phyloP scores from a whole-genome alignment of 2,113 vertebrate species.

The Malaclemys terrapin region DNA sequence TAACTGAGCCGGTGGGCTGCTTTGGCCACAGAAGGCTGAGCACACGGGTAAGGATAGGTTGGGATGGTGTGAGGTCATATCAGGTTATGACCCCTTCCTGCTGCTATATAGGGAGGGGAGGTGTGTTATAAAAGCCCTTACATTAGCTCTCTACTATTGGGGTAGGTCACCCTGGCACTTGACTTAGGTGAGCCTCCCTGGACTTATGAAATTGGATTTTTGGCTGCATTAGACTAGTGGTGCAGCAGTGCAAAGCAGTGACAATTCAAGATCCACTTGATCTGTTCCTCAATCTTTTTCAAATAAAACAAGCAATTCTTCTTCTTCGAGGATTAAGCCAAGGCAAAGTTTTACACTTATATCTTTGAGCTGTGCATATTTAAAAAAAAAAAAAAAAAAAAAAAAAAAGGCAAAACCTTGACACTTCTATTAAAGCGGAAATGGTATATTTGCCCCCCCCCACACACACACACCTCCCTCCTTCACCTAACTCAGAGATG shows the following conservation, averaged over 20 bases:
- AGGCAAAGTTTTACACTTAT: not conserved
- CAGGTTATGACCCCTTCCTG: accelerated
- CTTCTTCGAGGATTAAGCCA: not conserved
- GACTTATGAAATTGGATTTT: not conserved
- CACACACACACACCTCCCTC: too few relatives aligned
- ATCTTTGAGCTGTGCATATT: not conserved
- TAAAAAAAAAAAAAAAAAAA: not conserved
- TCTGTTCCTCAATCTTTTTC: not conserved
- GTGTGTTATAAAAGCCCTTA: not conserved
- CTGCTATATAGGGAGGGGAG: not conserved
- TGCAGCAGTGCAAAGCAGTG: not conserved
- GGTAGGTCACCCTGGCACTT: not conserved
- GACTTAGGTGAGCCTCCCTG: not conserved
- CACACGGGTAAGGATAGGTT: not conserved
- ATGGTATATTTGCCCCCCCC: not conserved
- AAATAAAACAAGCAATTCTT: not conserved
- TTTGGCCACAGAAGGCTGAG: not conserved
- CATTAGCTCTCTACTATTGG: not conserved
- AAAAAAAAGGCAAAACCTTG: too few relatives aligned
- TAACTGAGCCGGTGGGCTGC: not conserved
- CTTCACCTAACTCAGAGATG: not conserved
- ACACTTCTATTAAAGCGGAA: not conserved
- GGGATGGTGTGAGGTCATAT: not conserved
- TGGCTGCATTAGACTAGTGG: too few relatives aligned
- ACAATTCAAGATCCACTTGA: not conserved